Evolutionary conservation across 2,888 invertebrate genomes (phyloP).

Genomic region (Cloeon dipterum): DNA sequence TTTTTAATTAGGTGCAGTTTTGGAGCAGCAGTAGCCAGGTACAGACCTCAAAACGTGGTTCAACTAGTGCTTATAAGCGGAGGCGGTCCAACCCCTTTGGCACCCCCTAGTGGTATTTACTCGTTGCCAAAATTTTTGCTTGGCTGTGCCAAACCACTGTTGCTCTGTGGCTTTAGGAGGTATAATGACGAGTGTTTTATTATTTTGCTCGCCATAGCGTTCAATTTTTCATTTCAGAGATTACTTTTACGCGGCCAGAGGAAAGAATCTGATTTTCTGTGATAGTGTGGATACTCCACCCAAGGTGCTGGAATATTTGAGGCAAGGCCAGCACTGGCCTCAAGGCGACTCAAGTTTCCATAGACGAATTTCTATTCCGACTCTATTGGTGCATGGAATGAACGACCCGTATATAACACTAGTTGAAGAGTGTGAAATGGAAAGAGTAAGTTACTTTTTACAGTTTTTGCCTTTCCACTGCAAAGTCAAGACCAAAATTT

Average conservation of each 20-base stretch:
- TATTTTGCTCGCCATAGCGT: neutral
- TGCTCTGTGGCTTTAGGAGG: slow-evolving; percentile 31
- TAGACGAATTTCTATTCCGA: slow-evolving; percentile 33
- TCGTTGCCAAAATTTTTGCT: slow-evolving; percentile 22
- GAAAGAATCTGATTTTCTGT: slow-evolving; percentile 28
- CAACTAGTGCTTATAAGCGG: slow-evolving; percentile 39
- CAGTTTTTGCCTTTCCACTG: neutral
- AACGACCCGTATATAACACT: slow-evolving; percentile 38
- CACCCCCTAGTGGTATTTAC: slow-evolving; percentile 26
- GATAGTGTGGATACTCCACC: slow-evolving; percentile 12
- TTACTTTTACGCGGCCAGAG: slow-evolving; percentile 27
- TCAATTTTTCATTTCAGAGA: slow-evolving; percentile 18
- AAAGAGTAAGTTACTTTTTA: slow-evolving; percentile 29
- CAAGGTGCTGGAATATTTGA: slow-evolving; percentile 21
- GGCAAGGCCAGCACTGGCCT: slow-evolving; percentile 38
- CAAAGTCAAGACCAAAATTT: no score
- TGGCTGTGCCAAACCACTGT: slow-evolving; percentile 27
- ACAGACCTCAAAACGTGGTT: slow-evolving; percentile 28
- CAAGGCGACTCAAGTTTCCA: slow-evolving; percentile 43
- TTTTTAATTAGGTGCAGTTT: no score
- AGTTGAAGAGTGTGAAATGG: slow-evolving; percentile 45
- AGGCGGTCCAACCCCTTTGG: slow-evolving; percentile 40
- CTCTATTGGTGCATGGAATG: slow-evolving; percentile 38
- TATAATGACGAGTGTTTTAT: slow-evolving; percentile 9
- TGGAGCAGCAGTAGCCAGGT: slow-evolving; percentile 31